A percentile compares a stretch with the other conserved stretches of the same genome.
Conservation (phyloP, 92 coral and sea anemone genomes). For the Umimayanthus chanpuru region DNA sequence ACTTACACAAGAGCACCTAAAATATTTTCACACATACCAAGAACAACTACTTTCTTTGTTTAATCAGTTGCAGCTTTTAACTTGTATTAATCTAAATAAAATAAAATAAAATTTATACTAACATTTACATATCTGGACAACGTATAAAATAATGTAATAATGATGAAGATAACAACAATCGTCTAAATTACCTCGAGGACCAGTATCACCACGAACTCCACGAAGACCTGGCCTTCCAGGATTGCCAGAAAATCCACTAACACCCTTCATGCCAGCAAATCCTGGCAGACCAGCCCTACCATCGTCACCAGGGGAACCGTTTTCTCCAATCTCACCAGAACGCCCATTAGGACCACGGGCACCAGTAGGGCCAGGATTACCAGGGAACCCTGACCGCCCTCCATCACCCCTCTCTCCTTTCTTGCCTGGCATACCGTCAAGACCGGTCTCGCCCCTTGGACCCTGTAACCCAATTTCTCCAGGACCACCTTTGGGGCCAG, state of each 20-base stretch:
- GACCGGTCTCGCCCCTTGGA: conserved; percentile 46
- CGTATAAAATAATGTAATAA: background rate
- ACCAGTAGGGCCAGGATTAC: background rate
- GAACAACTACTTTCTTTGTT: too few species aligned
- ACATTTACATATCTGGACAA: too few species aligned
- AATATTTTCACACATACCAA: too few species aligned
- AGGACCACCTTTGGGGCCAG: conserved; percentile 46
- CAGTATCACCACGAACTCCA: conserved; percentile 46
- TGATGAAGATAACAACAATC: background rate
- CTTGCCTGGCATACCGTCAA: conserved; percentile 46
- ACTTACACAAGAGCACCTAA: too few species aligned
- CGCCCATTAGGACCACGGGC: conserved; percentile 34
- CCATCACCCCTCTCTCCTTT: conserved; percentile 39
- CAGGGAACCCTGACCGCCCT: conserved; percentile 56
- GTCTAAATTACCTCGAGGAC: conserved; percentile 34
- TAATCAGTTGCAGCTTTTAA: too few species aligned
- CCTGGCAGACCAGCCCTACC: conserved; percentile 53
- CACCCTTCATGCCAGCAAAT: conserved; percentile 53
- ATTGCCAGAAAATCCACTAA: conserved; percentile 41
- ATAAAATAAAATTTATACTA: too few species aligned
- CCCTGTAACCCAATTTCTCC: conserved; percentile 69
- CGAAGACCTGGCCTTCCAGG: conserved; percentile 45
- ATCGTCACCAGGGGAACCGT: conserved; percentile 56
- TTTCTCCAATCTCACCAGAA: conserved; percentile 56
- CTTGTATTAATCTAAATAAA: too few species aligned